Evolutionary conservation across 2,888 invertebrate genomes (phyloP), one percentile per base, ranked within the genome.

Genomic region (Hirtodrosophila duncani): DNA sequence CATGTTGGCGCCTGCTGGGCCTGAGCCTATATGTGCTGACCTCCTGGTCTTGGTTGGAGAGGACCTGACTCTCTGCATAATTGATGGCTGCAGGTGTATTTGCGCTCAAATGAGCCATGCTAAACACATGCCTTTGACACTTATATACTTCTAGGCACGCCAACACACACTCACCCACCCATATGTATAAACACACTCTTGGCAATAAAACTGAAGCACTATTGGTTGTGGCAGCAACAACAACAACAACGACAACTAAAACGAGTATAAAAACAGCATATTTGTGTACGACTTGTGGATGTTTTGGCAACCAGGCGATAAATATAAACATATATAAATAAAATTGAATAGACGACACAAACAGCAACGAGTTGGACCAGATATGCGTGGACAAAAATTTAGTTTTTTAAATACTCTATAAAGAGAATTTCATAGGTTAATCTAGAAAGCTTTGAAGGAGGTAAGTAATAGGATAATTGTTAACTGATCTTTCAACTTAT

Each of bases 81-180:
- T 77, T 77, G 81, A 81, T 77, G 75, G 79, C 79, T 77, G 79
- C 81, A 77, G 75, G 81, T 77, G 81, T 70, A 78, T 75, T 81
- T 75, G 67, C 55, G 60, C 74, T 81, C 74, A 75, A 75, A 75
- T 75, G 81, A 74, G 81, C 56, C 75, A 81, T 75, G 60, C 72
- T 80, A 80, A 72, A 77, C 72, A 72, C 78, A 75, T 68, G 78
- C 67, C 74, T 80, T 78, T 75, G 74, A 81, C 74, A 75, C 74
- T 78, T 74, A 55, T 39, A 60, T 16, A 80, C 34, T 49, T 17
- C 58, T 21, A 16, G 27, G 14, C 17, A 26, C 13, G 14, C 27
- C n/a, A 23, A 30, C 26, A 37, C 27, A 37, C 26, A 34, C 27
- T 23, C 16, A 13, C 37, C 14, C 21, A 37, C 14, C 2, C 37